These are phyloP conservation scores for Drosophila affinis DNA, from an alignment of 2,888 invertebrate species.

Conservation along the genomic window DNA sequence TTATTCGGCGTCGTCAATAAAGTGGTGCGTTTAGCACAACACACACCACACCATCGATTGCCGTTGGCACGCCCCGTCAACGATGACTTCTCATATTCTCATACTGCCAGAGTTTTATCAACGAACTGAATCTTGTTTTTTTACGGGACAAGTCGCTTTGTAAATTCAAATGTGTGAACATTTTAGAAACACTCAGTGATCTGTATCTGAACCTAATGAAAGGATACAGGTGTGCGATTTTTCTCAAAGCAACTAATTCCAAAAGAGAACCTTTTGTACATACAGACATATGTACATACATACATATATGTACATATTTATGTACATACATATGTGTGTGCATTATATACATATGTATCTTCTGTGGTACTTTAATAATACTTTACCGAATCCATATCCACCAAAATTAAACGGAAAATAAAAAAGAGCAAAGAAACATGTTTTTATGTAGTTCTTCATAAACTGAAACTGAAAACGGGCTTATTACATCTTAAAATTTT, in stretches of 20 bases:
- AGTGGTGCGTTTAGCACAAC: slow-evolving; percentile 2
- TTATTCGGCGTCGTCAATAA: slow-evolving; percentile 11
- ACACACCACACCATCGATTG: slow-evolving; percentile 13
- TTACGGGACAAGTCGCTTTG: slow-evolving; percentile 10
- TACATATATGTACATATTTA: neutral
- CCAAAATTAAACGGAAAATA: too few relatives aligned
- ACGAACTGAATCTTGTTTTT: slow-evolving; percentile 28
- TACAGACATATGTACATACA: neutral
- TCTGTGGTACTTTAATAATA: too few relatives aligned
- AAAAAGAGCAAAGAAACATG: too few relatives aligned
- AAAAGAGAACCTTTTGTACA: neutral
- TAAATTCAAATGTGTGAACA: slow-evolving; percentile 42
- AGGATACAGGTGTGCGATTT: slow-evolving; percentile 2
- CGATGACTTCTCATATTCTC: slow-evolving; percentile 51
- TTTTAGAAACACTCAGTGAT: slow-evolving; percentile 2
- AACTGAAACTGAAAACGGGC: neutral
- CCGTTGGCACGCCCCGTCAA: slow-evolving; percentile 1
- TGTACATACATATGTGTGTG: neutral
- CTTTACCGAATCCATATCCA: too few relatives aligned
- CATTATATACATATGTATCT: neutral
- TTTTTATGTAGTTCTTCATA: too few relatives aligned
- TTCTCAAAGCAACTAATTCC: neutral
- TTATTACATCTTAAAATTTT: neutral
- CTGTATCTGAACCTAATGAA: neutral
- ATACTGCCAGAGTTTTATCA: slow-evolving; percentile 31